Percentiles rank a stretch among this genome's conserved stretches.
These are phyloP conservation scores for Sebastes vulpes DNA, from an alignment of 2,797 vertebrate species.

Conservation along the genomic window DNA sequence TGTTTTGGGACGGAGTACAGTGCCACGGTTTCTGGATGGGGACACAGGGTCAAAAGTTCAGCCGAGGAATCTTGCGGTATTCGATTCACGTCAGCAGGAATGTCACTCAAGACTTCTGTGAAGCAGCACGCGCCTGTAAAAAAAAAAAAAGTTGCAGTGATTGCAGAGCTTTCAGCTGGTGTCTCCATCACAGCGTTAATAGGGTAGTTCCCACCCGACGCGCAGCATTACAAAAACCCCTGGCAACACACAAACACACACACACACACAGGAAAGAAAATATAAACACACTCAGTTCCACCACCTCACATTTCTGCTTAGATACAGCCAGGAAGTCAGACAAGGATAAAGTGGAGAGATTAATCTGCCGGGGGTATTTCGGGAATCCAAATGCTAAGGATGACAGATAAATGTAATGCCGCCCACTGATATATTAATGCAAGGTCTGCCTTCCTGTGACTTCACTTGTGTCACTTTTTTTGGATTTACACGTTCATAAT, in stretches of 20 bases:
- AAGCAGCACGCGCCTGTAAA: constrained; percentile 52
- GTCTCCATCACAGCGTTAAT: constrained; percentile 66
- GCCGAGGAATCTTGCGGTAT: constrained; percentile 81
- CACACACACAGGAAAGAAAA: constrained; percentile 10
- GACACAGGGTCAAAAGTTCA: constrained; percentile 82
- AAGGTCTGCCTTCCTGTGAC: constrained; percentile 29
- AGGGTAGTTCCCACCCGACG: constrained; percentile 67
- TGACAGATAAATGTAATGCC: constrained; percentile 24
- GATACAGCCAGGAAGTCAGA: constrained; percentile 33
- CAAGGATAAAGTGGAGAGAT: constrained; percentile 30
- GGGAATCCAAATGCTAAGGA: constrained; percentile 28
- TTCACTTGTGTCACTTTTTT: constrained; percentile 7
- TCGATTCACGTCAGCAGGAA: constrained; percentile 79
- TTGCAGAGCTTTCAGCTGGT: constrained; percentile 73
- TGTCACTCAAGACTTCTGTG: constrained; percentile 54
- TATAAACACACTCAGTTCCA: constrained; percentile 10
- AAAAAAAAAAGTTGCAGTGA: constrained; percentile 52
- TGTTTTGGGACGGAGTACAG: constrained; percentile 49
- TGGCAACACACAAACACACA: neutral
- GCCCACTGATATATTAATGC: constrained; percentile 13
- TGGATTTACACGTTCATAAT: constrained; percentile 25
- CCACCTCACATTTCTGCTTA: constrained; percentile 16
- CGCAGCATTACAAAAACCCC: constrained; percentile 34
- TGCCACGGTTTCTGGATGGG: constrained; percentile 68
- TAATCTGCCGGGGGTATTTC: constrained; percentile 21